These are phyloP conservation scores for Cyclura pinguis DNA, from an alignment of 2,797 vertebrate species.

Conservation along the genomic window DNA sequence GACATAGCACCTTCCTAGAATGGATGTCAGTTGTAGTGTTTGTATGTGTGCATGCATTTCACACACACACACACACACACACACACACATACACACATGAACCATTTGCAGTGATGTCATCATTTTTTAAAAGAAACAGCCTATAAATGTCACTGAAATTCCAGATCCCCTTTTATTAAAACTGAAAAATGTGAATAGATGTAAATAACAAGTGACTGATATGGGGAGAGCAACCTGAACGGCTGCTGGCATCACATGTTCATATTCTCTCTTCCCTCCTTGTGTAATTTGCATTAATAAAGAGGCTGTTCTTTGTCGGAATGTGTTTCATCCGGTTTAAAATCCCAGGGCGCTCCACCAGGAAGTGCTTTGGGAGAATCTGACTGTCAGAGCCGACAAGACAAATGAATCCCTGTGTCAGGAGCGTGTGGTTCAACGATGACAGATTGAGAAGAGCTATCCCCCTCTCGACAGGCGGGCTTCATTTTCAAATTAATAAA, in stretches of 20 bases:
- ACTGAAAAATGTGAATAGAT: slow-evolving; percentile 84
- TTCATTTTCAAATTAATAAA: slow-evolving; percentile 99
- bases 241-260: slow-evolving; percentile 86
- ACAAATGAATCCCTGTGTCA: slow-evolving; percentile 98
- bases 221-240: slow-evolving; percentile 87
- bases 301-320: slow-evolving; percentile 99
- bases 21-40: neutral
- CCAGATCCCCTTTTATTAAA: slow-evolving; percentile 88
- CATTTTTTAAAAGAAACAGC: slow-evolving; percentile 74
- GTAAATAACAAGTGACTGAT: slow-evolving; percentile 88
- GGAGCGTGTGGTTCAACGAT: slow-evolving; percentile 92
- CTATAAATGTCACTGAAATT: slow-evolving; percentile 84
- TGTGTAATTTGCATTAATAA: slow-evolving; percentile 99
- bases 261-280: slow-evolving; percentile 84
- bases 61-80: neutral
- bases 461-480: slow-evolving; percentile 98
- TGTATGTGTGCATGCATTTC: neutral
- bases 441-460: slow-evolving; percentile 99
- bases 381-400: slow-evolving; percentile 99
- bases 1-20: neutral
- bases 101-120: slow-evolving; percentile 61
- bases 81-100: slow-evolving; percentile 52
- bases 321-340: slow-evolving; percentile 98
- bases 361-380: slow-evolving; percentile 96
- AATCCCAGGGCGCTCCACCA: slow-evolving; percentile 96